phyloP scores from a whole-genome alignment of 2,797 vertebrate genomes.

The Acipenser transmontanus region DNA sequence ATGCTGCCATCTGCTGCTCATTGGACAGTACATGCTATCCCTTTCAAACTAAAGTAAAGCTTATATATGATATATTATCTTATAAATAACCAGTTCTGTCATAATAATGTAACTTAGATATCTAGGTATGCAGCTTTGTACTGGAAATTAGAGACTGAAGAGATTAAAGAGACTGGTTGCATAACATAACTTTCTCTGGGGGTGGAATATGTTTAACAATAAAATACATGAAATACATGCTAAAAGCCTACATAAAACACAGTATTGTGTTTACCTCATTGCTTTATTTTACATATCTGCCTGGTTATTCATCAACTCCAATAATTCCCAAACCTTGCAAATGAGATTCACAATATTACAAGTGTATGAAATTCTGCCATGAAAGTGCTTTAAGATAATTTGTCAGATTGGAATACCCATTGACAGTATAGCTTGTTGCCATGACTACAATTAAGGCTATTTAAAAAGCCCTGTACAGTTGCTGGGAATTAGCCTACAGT shows the following conservation, averaged over 20 bases:
- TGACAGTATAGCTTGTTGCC: not conserved
- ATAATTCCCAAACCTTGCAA: not conserved
- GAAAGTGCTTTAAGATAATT: not conserved
- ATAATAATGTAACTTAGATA: no score
- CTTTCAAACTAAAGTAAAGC: no score
- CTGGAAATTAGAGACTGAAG: no score
- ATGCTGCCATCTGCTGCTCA: constrained; percentile 18
- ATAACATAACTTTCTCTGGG: no score
- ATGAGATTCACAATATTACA: not conserved
- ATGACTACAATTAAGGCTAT: not conserved
- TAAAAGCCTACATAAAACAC: no score
- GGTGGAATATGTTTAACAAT: no score
- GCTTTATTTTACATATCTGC: not conserved
- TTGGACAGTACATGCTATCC: no score
- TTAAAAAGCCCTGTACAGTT: not conserved
- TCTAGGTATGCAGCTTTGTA: no score
- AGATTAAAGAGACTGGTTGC: no score
- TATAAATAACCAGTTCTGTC: no score
- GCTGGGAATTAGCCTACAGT: not conserved
- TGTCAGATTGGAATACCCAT: not conserved
- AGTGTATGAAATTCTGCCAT: not conserved
- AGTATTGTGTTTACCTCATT: not conserved
- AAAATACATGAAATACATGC: no score
- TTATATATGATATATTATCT: no score
- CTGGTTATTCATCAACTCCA: not conserved